These are phyloP conservation scores for Platichthys flesus DNA, from an alignment of 2,113 vertebrate species.

Conservation along the genomic window DNA sequence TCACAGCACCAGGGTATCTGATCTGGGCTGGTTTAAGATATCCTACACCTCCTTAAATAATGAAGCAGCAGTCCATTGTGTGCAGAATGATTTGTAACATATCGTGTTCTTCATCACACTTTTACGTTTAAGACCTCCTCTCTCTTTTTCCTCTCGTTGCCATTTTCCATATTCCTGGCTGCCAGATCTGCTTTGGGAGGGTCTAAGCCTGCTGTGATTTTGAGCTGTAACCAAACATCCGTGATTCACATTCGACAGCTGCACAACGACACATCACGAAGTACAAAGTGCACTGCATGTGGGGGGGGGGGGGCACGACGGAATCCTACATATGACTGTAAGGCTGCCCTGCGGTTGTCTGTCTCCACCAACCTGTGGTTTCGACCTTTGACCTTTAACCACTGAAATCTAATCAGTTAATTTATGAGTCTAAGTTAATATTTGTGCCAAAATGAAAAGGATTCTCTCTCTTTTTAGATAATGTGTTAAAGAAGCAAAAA, in stretches of 20 bases:
- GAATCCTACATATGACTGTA: background rate
- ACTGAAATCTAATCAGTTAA: background rate
- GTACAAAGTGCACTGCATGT: background rate
- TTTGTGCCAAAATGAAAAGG: no score
- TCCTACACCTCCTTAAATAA: background rate
- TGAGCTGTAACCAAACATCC: slow-evolving; percentile 26
- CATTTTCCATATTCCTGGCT: slow-evolving; percentile 35
- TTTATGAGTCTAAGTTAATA: no score
- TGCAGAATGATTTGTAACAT: background rate
- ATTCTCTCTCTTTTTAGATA: no score
- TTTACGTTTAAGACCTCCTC: no score
- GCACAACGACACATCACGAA: background rate
- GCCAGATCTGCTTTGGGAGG: slow-evolving; percentile 59
- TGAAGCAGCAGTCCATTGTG: background rate
- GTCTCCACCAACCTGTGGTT: no score
- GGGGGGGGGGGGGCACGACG: background rate
- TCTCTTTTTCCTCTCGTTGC: background rate
- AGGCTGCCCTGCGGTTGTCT: background rate
- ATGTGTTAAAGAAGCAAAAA: no score
- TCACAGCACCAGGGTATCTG: background rate
- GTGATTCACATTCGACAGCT: slow-evolving; percentile 31
- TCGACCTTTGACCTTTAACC: background rate
- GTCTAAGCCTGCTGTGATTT: slow-evolving; percentile 46
- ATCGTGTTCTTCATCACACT: background rate
- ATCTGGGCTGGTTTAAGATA: background rate